phyloP scores from a whole-genome alignment of 2,888 invertebrate genomes.

The Petrophora chlorosata region DNA sequence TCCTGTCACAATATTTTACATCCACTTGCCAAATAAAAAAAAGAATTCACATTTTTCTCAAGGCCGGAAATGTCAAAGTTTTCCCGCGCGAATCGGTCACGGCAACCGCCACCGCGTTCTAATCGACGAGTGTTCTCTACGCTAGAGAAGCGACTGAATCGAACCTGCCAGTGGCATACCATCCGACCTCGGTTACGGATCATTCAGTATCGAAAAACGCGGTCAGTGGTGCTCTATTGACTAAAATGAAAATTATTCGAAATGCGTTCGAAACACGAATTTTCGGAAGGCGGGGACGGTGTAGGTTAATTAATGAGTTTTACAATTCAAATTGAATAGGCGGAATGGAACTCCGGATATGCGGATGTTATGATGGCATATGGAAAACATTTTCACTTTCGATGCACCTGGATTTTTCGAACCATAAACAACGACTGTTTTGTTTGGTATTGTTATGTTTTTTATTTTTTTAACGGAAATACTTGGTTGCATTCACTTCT shows the following conservation, averaged over 20 bases:
- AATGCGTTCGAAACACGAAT: constrained; percentile 21
- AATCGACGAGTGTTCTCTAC: constrained; percentile 32
- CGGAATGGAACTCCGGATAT: constrained; percentile 23
- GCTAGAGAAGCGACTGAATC: constrained; percentile 26
- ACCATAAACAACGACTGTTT: neutral
- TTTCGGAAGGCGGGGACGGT: constrained; percentile 23
- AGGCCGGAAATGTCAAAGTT: constrained; percentile 30
- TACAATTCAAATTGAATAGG: constrained; percentile 26
- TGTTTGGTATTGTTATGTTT: neutral
- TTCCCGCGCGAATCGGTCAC: constrained; percentile 33
- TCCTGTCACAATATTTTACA: constrained; percentile 31
- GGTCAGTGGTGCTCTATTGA: constrained; percentile 38
- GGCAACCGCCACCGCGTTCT: constrained; percentile 23
- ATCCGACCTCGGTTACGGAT: constrained; percentile 28
- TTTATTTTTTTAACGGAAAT: neutral
- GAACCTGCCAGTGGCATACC: constrained; percentile 24
- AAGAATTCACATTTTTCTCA: constrained; percentile 29
- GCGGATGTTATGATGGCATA: constrained; percentile 13
- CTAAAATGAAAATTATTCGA: constrained; percentile 32
- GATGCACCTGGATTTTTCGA: neutral
- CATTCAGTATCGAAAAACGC: constrained; percentile 29
- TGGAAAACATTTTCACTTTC: constrained; percentile 23
- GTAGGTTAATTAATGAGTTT: constrained; percentile 22
- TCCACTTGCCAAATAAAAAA: constrained; percentile 22
- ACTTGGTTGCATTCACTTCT: too few species aligned